Evolutionary conservation across 2,797 vertebrate species (phyloP).

Genomic region (Euthynnus affinis): DNA sequence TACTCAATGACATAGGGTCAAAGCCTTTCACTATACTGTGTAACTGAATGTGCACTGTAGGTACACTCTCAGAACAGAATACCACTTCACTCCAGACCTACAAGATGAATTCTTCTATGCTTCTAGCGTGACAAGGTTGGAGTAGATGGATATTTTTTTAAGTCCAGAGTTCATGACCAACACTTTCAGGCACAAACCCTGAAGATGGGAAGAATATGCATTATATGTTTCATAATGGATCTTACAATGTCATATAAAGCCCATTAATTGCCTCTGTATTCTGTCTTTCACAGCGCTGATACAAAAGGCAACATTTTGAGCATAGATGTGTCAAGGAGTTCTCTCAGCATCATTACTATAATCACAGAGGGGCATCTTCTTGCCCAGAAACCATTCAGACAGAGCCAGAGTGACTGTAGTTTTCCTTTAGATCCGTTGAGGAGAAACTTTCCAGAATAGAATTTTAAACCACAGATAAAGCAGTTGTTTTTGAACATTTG

Average conservation of each 20-base stretch:
- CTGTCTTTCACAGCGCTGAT: background rate
- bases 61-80: background rate
- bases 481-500: conserved; percentile 6
- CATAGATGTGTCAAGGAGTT: conserved; percentile 47
- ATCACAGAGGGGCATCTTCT: conserved; percentile 31
- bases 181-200: background rate
- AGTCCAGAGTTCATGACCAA: background rate
- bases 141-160: background rate
- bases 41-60: background rate
- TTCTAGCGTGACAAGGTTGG: background rate
- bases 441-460: conserved; percentile 1
- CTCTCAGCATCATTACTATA: conserved; percentile 46
- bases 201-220: background rate
- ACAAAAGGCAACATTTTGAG: conserved; percentile 9
- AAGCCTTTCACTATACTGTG: background rate
- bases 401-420: background rate
- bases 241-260: background rate
- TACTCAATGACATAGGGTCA: background rate
- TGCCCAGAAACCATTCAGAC: conserved; percentile 19
- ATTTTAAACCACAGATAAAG: background rate
- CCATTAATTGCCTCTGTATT: background rate
- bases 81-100: background rate
- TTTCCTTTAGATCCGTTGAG: conserved; percentile 15
- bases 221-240: background rate
- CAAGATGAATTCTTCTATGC: background rate